Base-by-base conservation (phyloP, 2,797 vertebrate species). In the Phalloptychus januarius region DNA sequence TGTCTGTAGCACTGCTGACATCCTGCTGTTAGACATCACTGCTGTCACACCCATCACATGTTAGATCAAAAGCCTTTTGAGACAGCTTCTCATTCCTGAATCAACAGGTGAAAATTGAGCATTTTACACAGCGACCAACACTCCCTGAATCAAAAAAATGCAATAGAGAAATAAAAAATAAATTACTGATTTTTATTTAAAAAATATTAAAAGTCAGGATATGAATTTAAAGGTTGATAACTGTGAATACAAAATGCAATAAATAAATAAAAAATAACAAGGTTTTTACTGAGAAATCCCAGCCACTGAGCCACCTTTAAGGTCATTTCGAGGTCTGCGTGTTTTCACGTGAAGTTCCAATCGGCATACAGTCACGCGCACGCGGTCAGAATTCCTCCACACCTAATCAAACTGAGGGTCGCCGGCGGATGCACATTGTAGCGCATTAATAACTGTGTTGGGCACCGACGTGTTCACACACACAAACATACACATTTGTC, bases 401-500 rank as follows among this genome's bases (percentile, higher is more conserved):
- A 69, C 44, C 25, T n/a, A 69, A 69, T 69, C 12, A 65, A 58
- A 67, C 75, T 65, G 4, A 28, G 72, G n/a, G 16, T 13, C 56
- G 23, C 72, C 42, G 44, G n/a, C 73, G 16, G 78, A 75, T 58
- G 45, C 79, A 70, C 61, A 75, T 44, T 25, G 38, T 69, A 72
- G 54, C 38, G 67, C 12, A 28, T 54, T 38, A 63, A 48, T 46
- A 76, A 46, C 12, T 33, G 45, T 5, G n/a, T 1, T 76, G 74
- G 23, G n/a, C 69, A 40, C 52, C 13, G 23, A 18, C 52, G 25
- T 67, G 48, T 23, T 23, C 48, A 36, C 69, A 33, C 80, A 31
- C 61, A 77, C 63, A 50, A 80, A 73, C 88, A 74, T 80, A 54
- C 58, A 58, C 58, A 44, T 73, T 33, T 80, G 86, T 88, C 91